Percentiles rank a stretch among this genome's conserved stretches.
Conservation (phyloP, 2,888 invertebrate genomes). For the Sycophila texana region DNA sequence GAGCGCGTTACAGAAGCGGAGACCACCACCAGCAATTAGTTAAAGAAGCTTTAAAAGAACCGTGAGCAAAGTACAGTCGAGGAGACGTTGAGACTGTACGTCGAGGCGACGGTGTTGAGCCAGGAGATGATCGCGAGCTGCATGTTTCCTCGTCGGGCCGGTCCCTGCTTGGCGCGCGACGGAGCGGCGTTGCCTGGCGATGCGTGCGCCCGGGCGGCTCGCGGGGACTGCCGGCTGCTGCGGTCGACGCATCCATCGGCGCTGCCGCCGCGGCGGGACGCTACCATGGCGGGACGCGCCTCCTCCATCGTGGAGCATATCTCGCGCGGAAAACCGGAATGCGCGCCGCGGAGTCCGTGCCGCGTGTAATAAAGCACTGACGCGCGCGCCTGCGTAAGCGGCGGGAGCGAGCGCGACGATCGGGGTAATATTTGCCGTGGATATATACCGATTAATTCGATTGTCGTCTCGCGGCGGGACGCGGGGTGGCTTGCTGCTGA, state of each 20-base stretch:
- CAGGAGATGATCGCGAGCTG: slow-evolving; percentile 63
- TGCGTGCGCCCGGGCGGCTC: neutral
- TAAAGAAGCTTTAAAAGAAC: neutral
- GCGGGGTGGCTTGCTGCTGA: too few species aligned
- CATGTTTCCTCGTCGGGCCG: slow-evolving; percentile 52
- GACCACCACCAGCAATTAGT: too few species aligned
- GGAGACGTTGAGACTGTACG: slow-evolving; percentile 58
- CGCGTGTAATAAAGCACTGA: neutral
- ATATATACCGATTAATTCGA: too few species aligned
- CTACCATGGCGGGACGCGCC: slow-evolving; percentile 5
- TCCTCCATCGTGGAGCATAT: slow-evolving; percentile 9
- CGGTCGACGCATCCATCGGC: neutral
- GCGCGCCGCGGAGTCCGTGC: neutral
- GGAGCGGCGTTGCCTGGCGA: neutral
- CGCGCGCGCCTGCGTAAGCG: neutral
- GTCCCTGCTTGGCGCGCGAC: neutral
- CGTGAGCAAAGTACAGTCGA: slow-evolving; percentile 56
- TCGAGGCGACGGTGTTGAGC: slow-evolving; percentile 62
- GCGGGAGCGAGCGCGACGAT: too few species aligned
- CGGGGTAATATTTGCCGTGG: too few species aligned
- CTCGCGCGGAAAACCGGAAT: slow-evolving; percentile 39
- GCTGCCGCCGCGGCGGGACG: neutral
- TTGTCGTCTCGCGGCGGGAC: too few species aligned
- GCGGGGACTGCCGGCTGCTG: neutral
- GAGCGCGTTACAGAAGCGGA: too few species aligned